phyloP scores from a whole-genome alignment of 2,113 vertebrate genomes.

The Coptodon rendalli region DNA sequence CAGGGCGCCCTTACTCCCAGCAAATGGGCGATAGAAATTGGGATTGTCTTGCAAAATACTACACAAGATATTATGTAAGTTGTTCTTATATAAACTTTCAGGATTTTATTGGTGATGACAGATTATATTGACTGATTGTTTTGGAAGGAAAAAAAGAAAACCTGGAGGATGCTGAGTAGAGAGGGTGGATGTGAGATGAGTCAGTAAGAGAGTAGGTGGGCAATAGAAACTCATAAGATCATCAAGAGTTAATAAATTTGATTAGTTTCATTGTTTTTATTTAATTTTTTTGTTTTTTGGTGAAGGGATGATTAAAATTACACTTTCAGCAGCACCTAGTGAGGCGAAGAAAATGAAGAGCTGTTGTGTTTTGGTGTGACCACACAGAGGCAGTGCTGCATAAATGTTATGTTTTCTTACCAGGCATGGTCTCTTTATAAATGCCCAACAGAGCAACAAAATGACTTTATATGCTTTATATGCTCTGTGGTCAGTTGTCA shows the following conservation, averaged over 20 bases:
- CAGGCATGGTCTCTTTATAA: no score
- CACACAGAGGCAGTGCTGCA: accelerated
- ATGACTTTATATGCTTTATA: neutral
- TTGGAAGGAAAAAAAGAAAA: accelerated
- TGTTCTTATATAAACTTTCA: accelerated
- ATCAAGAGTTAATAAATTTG: accelerated
- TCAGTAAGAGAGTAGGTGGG: accelerated
- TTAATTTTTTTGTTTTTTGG: no score
- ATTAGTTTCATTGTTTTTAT: no score
- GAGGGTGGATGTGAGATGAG: no score
- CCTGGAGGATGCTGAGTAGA: no score
- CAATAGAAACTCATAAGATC: accelerated
- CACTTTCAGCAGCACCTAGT: accelerated
- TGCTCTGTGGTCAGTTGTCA: neutral
- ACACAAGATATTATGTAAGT: no score
- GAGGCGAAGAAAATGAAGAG: accelerated
- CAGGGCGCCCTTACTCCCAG: no score
- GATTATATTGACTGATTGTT: no score
- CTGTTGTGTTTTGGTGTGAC: accelerated
- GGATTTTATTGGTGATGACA: no score
- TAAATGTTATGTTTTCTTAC: no score
- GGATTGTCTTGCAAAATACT: no score
- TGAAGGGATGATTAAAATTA: accelerated
- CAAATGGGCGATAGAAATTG: no score
- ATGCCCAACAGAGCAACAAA: neutral